Percentiles rank a stretch among this genome's conserved stretches.
phyloP scores from a whole-genome alignment of 2,113 vertebrate genomes.

The Lynx canadensis region DNA sequence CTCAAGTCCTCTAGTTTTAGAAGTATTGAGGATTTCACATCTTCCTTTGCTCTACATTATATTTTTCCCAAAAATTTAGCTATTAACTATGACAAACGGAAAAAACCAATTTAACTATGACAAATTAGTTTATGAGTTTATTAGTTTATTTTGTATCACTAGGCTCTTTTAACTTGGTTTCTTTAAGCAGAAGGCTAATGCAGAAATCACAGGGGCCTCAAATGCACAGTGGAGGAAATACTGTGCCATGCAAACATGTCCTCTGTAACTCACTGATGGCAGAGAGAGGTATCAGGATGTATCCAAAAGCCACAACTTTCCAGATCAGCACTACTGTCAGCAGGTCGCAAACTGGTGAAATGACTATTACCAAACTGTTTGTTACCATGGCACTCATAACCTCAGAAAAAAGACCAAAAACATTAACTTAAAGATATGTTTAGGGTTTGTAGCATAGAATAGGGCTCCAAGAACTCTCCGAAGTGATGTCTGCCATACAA shows the following conservation, averaged over 20 bases:
- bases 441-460: constrained; percentile 86
- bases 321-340: constrained; percentile 89
- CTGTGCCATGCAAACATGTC: background rate
- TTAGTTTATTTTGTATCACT: background rate
- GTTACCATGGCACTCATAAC: background rate
- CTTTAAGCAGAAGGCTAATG: constrained; percentile 40
- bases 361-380: constrained; percentile 88
- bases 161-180: constrained; percentile 46
- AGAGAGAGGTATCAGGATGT: background rate
- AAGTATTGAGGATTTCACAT: constrained; percentile 18
- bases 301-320: constrained; percentile 81
- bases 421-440: constrained; percentile 76
- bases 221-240: background rate
- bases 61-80: background rate
- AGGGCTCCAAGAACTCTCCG: background rate
- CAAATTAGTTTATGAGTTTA: background rate
- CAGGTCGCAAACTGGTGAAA: constrained; percentile 85
- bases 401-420: constrained; percentile 69
- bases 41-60: background rate
- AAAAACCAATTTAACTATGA: background rate
- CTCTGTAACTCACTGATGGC: background rate
- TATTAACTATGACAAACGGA: background rate
- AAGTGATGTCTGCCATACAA: background rate
- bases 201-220: background rate
- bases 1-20: background rate